A percentile compares a stretch with the other conserved stretches of the same genome.
Conservation (phyloP, 2,797 vertebrate genomes). For the Argentina silus region DNA sequence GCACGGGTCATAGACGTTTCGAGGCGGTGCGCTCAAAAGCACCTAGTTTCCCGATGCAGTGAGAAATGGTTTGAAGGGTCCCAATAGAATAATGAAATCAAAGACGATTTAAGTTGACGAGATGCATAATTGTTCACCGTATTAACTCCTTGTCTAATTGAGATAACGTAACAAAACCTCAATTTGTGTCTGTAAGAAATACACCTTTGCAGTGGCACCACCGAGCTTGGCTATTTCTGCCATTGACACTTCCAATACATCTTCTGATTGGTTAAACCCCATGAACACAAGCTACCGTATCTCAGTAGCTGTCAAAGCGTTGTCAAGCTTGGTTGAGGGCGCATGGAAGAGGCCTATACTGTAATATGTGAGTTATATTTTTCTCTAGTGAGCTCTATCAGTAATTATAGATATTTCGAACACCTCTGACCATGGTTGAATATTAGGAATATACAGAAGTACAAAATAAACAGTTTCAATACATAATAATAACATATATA, state of each 20-base stretch:
- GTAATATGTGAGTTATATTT: too few relatives aligned
- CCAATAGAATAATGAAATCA: not conserved
- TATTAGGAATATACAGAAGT: too few relatives aligned
- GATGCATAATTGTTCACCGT: conserved; percentile 8
- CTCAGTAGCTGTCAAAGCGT: conserved; percentile 50
- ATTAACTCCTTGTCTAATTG: conserved; percentile 38
- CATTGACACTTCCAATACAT: conserved; percentile 1
- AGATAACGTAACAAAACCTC: conserved; percentile 38
- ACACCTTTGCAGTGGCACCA: conserved; percentile 33
- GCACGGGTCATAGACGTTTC: conserved; percentile 21
- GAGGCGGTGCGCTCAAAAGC: conserved; percentile 20
- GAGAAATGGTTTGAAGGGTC: not conserved
- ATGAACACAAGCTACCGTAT: not conserved
- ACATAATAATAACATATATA: too few relatives aligned
- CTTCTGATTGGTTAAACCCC: conserved; percentile 59
- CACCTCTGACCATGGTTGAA: too few relatives aligned
- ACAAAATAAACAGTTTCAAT: too few relatives aligned
- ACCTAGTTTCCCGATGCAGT: not conserved
- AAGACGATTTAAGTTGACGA: conserved; percentile 9
- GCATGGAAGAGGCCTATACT: too few relatives aligned
- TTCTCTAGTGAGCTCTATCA: too few relatives aligned
- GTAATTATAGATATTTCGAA: too few relatives aligned
- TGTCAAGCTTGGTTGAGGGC: conserved; percentile 66
- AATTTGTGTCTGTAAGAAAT: conserved; percentile 47
- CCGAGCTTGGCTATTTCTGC: conserved; percentile 62